phyloP scores from a whole-genome alignment of 2,113 vertebrate genomes.

The Gymnogyps californianus region DNA sequence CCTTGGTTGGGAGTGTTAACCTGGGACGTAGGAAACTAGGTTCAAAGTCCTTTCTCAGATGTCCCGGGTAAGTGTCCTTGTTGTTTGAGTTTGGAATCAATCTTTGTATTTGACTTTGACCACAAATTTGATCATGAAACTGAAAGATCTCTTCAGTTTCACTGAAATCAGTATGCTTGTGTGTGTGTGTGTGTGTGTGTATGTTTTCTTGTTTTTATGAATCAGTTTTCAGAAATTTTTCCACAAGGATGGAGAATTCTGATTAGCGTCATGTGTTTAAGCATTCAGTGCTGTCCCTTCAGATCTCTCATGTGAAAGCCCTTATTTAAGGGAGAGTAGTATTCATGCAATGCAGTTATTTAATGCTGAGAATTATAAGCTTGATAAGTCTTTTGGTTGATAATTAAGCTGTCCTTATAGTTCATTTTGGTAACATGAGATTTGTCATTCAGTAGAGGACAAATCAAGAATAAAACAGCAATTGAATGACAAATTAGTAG shows the following conservation, averaged over 20 bases:
- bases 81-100: not conserved
- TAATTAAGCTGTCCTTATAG: constrained; percentile 31
- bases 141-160: no score
- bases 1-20: not conserved
- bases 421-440: not conserved
- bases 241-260: not conserved
- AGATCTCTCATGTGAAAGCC: not conserved
- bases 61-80: not conserved
- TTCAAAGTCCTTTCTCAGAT: not conserved
- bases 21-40: not conserved
- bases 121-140: no score
- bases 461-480: not conserved
- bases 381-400: constrained; percentile 7
- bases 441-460: not conserved
- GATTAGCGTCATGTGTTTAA: not conserved
- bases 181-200: not conserved
- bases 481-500: not conserved
- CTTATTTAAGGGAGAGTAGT: not conserved
- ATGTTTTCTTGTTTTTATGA: not conserved
- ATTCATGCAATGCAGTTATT: not conserved
- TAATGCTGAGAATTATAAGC: not conserved
- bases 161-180: no score
- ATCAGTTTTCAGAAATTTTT: not conserved
- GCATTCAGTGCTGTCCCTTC: not conserved
- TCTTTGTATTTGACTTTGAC: no score